Percentiles rank a stretch among this genome's conserved stretches.
phyloP scores from a whole-genome alignment of 2,113 vertebrate species.

The Xyliphius kryptos region DNA sequence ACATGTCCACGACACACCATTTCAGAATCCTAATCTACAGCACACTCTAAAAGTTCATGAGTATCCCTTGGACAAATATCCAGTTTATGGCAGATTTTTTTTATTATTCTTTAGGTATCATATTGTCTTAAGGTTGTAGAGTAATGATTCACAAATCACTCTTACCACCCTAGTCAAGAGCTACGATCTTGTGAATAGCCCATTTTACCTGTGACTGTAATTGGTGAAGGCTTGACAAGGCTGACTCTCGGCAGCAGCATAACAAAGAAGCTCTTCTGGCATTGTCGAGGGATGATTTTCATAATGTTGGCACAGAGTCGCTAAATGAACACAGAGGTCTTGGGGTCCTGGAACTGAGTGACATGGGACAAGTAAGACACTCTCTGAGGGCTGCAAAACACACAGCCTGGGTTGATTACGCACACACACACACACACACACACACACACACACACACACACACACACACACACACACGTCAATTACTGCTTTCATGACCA shows the following conservation, averaged over 20 bases:
- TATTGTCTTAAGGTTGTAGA: slow-evolving; percentile 86
- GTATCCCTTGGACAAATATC: slow-evolving; percentile 80
- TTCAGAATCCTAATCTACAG: too few relatives aligned
- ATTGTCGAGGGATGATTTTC: slow-evolving; percentile 98
- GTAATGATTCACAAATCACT: slow-evolving; percentile 99
- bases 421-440: slow-evolving; percentile 48
- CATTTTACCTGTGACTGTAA: slow-evolving; percentile 99
- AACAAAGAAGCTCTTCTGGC: slow-evolving; percentile 95
- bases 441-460: slow-evolving; percentile 12
- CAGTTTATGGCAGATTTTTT: slow-evolving; percentile 89
- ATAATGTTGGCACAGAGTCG: slow-evolving; percentile 91
- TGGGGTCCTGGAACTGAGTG: slow-evolving; percentile 93
- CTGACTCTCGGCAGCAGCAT: slow-evolving; percentile 89
- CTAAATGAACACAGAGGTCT: slow-evolving; percentile 95
- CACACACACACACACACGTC: slow-evolving; percentile 61
- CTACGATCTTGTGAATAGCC: slow-evolving; percentile 98
- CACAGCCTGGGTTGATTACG: slow-evolving; percentile 60
- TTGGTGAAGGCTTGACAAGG: slow-evolving; percentile 98
- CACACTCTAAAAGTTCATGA: slow-evolving; percentile 62
- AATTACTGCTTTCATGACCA: slow-evolving; percentile 62
- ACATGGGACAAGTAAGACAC: slow-evolving; percentile 88
- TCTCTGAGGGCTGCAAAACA: slow-evolving; percentile 69
- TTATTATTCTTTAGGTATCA: slow-evolving; percentile 98
- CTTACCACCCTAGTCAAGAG: slow-evolving; percentile 91
- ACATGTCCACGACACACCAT: too few relatives aligned